A percentile compares a stretch with the other conserved stretches of the same genome.
phyloP scores from a whole-genome alignment of 2,113 vertebrate species.

The Narcine bancroftii region DNA sequence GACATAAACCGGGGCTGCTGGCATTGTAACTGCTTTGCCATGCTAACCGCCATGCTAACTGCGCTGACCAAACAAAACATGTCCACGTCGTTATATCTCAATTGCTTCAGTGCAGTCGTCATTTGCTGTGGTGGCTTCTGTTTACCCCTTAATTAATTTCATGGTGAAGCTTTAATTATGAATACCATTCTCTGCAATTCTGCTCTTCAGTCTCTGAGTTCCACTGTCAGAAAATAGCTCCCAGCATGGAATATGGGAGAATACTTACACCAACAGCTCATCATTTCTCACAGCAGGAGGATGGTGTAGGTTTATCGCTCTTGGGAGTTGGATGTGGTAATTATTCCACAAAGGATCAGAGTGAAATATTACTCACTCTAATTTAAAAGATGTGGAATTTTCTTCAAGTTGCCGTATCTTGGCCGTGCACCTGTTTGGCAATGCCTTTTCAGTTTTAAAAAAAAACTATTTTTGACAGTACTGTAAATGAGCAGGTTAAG shows the following conservation, averaged over 20 bases:
- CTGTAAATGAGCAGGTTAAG: background rate
- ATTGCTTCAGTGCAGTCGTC: background rate
- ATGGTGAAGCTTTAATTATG: background rate
- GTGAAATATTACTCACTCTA: constrained; percentile 2
- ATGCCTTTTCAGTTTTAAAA: background rate
- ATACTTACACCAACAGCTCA: background rate
- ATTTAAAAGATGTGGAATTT: background rate
- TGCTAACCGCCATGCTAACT: no score
- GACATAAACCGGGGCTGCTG: no score
- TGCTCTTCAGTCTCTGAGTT: background rate
- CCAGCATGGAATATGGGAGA: background rate
- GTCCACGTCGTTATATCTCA: background rate
- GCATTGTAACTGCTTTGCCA: no score
- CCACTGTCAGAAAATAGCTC: background rate
- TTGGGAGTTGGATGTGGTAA: background rate
- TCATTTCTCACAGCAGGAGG: background rate
- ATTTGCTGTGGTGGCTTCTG: background rate
- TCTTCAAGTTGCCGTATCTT: background rate
- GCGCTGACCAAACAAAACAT: no score
- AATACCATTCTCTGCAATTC: background rate
- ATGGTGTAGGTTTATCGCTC: background rate
- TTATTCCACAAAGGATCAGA: background rate
- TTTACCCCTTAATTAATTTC: background rate
- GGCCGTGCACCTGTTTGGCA: background rate
- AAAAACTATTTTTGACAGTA: background rate